phyloP scores from a whole-genome alignment of 2,113 vertebrate species.

The Brachyhypopomus occidentalis region DNA sequence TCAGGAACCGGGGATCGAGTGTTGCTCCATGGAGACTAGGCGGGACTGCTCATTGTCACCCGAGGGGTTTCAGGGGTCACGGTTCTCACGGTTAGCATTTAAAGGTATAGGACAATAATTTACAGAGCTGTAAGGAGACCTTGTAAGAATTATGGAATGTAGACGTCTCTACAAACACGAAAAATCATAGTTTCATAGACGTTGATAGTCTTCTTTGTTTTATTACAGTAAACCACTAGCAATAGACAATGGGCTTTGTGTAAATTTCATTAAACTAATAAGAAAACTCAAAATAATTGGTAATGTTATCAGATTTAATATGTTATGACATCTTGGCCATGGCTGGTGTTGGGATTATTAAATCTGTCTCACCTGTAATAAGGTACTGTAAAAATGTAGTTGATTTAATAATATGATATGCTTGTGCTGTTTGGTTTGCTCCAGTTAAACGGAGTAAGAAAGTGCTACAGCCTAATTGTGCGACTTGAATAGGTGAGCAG shows the following conservation, averaged over 20 bases:
- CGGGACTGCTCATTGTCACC: conserved; percentile 61
- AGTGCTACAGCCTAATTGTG: conserved; percentile 60
- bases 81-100: conserved; percentile 51
- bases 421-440: conserved; percentile 14
- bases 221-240: not conserved
- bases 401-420: conserved; percentile 26
- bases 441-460: not conserved
- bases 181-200: not conserved
- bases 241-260: not conserved
- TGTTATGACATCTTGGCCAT: not conserved
- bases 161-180: not conserved
- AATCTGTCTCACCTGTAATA: not conserved
- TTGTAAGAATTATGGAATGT: not conserved
- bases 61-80: conserved; percentile 54
- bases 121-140: not conserved
- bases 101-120: conserved; percentile 39
- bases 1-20: conserved; percentile 73
- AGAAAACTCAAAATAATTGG: not conserved
- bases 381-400: conserved; percentile 19
- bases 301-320: not conserved
- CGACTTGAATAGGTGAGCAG: conserved; percentile 68
- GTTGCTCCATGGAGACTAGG: conserved; percentile 71
- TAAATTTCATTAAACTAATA: conserved; percentile 3
- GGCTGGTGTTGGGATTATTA: not conserved
- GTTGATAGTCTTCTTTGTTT: not conserved